Percentiles rank a stretch among this genome's conserved stretches.
These are phyloP conservation scores for Schizaphis graminum DNA, from an alignment of 2,888 invertebrate species.

Conservation along the genomic window DNA sequence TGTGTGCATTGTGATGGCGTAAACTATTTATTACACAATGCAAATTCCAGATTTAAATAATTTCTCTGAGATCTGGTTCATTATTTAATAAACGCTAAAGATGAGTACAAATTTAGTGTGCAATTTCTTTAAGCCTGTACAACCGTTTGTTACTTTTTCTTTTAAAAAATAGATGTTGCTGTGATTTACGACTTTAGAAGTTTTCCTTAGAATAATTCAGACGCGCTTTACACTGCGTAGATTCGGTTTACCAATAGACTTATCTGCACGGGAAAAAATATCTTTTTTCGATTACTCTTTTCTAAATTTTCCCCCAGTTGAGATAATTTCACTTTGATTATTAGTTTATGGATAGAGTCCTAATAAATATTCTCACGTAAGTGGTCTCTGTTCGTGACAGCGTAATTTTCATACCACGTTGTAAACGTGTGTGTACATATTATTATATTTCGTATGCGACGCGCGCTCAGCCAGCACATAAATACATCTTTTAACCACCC, in stretches of 20 bases:
- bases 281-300: background rate
- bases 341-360: background rate
- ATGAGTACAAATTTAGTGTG: background rate
- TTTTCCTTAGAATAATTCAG: background rate
- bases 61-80: background rate
- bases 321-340: slow-evolving; percentile 19
- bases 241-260: background rate
- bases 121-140: background rate
- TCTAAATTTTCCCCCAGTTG: background rate
- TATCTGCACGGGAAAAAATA: background rate
- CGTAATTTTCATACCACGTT: slow-evolving; percentile 12
- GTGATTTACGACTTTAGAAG: background rate
- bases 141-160: background rate
- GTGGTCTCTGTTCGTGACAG: slow-evolving; percentile 42
- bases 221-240: too few relatives aligned
- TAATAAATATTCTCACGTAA: background rate
- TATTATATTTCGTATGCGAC: background rate
- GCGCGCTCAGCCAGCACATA: background rate
- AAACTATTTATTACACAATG: background rate
- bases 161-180: background rate
- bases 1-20: background rate
- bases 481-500: background rate
- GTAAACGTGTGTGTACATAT: background rate
- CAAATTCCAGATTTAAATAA: background rate
- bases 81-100: background rate